These are phyloP conservation scores for Caenorhabditis brenneri DNA, from an alignment of 1,140 invertebrate genomes.

Conservation along the genomic window DNA sequence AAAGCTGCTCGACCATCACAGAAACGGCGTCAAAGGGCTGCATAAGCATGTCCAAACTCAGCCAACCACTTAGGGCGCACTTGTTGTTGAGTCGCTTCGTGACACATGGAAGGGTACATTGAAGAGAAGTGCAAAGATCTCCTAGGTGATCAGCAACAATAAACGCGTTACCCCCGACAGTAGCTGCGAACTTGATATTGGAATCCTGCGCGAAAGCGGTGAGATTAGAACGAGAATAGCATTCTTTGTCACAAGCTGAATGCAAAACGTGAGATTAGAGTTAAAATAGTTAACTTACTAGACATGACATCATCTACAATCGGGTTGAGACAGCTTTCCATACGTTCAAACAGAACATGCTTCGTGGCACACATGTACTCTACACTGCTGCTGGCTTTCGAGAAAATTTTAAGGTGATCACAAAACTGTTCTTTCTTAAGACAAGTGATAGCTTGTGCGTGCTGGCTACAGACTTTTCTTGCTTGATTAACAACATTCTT, in stretches of 20 bases:
- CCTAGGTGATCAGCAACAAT: slow-evolving; percentile 42
- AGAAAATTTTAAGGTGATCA: slow-evolving; percentile 10
- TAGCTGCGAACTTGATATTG: slow-evolving; percentile 19
- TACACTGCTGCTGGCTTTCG: slow-evolving; percentile 17
- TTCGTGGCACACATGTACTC: slow-evolving; percentile 33
- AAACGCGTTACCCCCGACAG: slow-evolving; percentile 7
- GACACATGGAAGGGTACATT: slow-evolving; percentile 25
- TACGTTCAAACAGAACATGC: slow-evolving; percentile 11
- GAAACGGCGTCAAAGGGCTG: slow-evolving; percentile 14
- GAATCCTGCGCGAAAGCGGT: not conserved
- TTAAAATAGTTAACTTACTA: not conserved
- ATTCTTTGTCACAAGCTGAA: slow-evolving; percentile 27
- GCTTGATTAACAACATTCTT: slow-evolving; percentile 28
- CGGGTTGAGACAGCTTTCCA: not conserved
- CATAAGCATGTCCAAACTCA: slow-evolving; percentile 36
- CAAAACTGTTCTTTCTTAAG: slow-evolving; percentile 10
- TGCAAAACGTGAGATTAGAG: not conserved
- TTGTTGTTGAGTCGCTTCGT: slow-evolving; percentile 21
- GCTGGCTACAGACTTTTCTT: not conserved
- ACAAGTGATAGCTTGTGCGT: slow-evolving; percentile 16
- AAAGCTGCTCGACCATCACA: slow-evolving; percentile 16
- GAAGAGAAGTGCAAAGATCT: slow-evolving; percentile 17
- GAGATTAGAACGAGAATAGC: slow-evolving; percentile 18
- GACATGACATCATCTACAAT: slow-evolving; percentile 23
- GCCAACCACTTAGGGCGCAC: slow-evolving; percentile 16